These are phyloP conservation scores for Lamellibrachia satsuma DNA, from an alignment of 2,888 invertebrate species.

Conservation along the genomic window DNA sequence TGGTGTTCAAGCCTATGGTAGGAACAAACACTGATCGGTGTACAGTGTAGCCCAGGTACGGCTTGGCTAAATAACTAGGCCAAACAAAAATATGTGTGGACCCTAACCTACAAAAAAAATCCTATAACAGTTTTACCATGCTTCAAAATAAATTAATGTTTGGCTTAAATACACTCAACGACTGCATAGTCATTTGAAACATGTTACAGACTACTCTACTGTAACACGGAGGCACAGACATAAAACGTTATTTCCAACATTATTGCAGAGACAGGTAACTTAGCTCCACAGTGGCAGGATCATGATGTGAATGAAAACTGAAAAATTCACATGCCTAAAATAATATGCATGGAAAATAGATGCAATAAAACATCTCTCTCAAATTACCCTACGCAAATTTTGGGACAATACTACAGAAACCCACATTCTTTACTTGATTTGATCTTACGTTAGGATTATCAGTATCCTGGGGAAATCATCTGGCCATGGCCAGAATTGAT, in stretches of 20 bases:
- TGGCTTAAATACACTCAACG: neutral
- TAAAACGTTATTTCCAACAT: neutral
- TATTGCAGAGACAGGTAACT: neutral
- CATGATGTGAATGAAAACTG: too few species aligned
- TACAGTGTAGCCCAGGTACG: neutral
- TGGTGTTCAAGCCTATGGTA: neutral
- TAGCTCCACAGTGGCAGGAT: neutral
- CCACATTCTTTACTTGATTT: neutral
- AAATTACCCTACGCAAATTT: neutral
- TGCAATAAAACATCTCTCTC: neutral
- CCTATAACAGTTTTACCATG: neutral
- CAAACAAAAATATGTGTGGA: neutral
- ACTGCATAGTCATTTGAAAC: neutral
- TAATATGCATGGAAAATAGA: neutral
- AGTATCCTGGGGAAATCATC: neutral
- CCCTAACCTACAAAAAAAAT: neutral
- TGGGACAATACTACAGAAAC: neutral
- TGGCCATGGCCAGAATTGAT: neutral
- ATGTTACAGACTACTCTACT: neutral
- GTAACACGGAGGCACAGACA: neutral
- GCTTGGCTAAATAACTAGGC: neutral
- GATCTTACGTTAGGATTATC: neutral
- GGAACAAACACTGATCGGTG: neutral
- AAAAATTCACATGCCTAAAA: neutral
- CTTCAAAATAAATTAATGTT: neutral